These are phyloP conservation scores for Chelidonichthys spinosus DNA, from an alignment of 2,797 vertebrate species.

Conservation along the genomic window DNA sequence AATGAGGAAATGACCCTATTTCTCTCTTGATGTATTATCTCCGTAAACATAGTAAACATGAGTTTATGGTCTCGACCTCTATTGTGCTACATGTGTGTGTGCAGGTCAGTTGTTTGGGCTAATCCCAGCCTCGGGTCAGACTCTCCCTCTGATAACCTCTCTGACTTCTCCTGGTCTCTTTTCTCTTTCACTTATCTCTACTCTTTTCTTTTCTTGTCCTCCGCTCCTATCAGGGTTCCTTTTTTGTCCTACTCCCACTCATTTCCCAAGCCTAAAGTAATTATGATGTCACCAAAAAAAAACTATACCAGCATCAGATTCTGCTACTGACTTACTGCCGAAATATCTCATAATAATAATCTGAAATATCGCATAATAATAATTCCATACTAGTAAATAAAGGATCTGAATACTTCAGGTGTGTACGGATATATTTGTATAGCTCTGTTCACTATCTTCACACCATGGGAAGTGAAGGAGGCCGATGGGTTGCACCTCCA, in stretches of 20 bases:
- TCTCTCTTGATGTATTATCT: no score
- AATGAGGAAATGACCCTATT: no score
- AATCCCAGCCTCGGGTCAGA: conserved; percentile 48
- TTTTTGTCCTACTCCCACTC: background rate
- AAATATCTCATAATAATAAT: no score
- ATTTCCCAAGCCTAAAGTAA: conserved; percentile 15
- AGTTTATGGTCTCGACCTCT: background rate
- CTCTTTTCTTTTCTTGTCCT: conserved; percentile 3
- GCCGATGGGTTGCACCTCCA: conserved; percentile 18
- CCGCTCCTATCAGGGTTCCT: background rate
- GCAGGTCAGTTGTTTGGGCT: conserved; percentile 31
- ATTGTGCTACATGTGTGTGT: background rate
- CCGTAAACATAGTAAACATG: no score
- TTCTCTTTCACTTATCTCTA: background rate
- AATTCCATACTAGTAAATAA: background rate
- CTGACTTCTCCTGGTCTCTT: conserved; percentile 33
- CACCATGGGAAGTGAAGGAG: conserved; percentile 10
- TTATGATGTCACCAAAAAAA: background rate
- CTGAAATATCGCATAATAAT: no score
- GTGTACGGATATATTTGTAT: background rate
- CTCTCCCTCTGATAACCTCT: conserved; percentile 49
- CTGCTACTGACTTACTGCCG: no score
- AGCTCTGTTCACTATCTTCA: background rate
- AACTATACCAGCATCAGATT: no score
- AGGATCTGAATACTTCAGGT: background rate